These are phyloP conservation scores for Tetramorium parvispinum DNA, from an alignment of 1,140 invertebrate genomes.

Conservation along the genomic window DNA sequence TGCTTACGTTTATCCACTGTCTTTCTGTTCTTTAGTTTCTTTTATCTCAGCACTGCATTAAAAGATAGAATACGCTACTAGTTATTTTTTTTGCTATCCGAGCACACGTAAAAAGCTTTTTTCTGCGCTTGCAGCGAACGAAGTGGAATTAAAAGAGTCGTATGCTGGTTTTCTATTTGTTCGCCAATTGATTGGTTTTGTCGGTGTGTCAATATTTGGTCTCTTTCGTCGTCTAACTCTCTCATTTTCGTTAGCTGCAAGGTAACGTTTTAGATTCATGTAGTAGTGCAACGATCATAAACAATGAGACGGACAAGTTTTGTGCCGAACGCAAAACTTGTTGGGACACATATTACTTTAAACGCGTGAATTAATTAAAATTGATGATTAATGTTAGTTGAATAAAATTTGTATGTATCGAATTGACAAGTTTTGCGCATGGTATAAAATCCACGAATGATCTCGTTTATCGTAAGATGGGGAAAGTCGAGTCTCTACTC, in stretches of 20 bases:
- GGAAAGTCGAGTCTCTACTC: constrained; percentile 85
- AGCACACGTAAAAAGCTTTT: constrained; percentile 65
- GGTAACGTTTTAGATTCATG: constrained; percentile 43
- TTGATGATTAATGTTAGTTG: background rate
- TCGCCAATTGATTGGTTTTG: constrained; percentile 44
- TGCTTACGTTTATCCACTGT: background rate
- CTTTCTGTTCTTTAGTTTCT: constrained; percentile 14
- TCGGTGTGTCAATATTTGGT: constrained; percentile 44
- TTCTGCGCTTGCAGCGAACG: constrained; percentile 52
- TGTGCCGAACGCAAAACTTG: constrained; percentile 64
- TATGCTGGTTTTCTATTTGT: constrained; percentile 1
- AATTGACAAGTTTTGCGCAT: constrained; percentile 62
- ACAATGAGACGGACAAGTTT: constrained; percentile 62
- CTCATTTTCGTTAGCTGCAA: constrained; percentile 63
- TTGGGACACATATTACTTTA: background rate
- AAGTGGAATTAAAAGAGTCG: constrained; percentile 38
- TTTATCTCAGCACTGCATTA: constrained; percentile 11
- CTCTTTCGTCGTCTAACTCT: constrained; percentile 17
- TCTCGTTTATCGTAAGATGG: constrained; percentile 62
- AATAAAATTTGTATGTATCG: background rate
- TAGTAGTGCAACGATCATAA: constrained; percentile 69
- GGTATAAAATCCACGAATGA: constrained; percentile 68
- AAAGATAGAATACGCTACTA: background rate
- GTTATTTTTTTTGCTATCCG: constrained; percentile 18
- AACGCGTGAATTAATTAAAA: background rate